Conservation (phyloP, 35 echinoderm and acorn worm genomes). For the Lytechinus pictus region DNA sequence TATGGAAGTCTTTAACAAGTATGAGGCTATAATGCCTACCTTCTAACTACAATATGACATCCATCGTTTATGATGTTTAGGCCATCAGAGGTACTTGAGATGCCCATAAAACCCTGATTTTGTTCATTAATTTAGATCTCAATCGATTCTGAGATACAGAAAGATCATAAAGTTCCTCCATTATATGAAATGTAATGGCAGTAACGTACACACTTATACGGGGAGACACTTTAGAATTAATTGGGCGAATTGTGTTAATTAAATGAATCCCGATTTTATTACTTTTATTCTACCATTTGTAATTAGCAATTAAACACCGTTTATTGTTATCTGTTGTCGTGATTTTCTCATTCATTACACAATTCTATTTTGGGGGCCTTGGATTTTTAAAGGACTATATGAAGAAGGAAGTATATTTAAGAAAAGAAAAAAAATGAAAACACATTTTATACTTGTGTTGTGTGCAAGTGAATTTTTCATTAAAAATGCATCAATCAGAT, state of each 20-base stretch:
- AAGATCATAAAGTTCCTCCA: background rate
- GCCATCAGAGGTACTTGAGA: background rate
- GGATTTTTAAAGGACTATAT: no score
- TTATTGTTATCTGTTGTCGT: background rate
- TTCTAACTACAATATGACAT: background rate
- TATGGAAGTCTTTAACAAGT: no score
- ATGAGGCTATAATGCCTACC: no score
- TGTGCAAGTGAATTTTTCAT: no score
- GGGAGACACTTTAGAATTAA: background rate
- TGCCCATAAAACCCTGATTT: constrained; percentile 2
- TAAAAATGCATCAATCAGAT: no score
- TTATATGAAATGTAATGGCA: background rate
- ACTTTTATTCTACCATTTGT: constrained; percentile 26
- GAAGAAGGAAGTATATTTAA: no score
- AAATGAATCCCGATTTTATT: constrained; percentile 21
- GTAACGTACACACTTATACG: background rate
- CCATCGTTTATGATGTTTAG: background rate
- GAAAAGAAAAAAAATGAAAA: no score
- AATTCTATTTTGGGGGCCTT: no score
- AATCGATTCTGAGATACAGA: background rate
- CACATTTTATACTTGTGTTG: no score
- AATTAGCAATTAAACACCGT: constrained; percentile 35
- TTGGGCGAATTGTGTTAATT: background rate
- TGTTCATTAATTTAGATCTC: background rate
- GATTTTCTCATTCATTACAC: background rate